These are phyloP conservation scores for Chelon auratus DNA, from an alignment of 2,797 vertebrate species.

Conservation along the genomic window DNA sequence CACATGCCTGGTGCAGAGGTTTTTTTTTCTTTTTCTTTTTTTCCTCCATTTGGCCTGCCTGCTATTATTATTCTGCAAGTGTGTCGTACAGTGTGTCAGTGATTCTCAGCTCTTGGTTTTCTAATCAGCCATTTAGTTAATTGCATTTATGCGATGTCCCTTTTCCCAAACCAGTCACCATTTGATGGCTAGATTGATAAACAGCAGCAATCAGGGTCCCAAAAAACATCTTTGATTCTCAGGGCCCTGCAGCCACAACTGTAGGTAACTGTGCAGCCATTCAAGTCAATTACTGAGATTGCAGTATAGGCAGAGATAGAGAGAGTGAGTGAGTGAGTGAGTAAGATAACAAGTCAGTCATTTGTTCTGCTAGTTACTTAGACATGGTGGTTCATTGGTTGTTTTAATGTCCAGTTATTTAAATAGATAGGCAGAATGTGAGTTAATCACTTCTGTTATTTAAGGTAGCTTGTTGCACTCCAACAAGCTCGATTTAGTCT, in stretches of 20 bases:
- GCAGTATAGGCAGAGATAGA: not conserved
- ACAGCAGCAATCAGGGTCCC: conserved; percentile 1
- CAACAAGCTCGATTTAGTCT: too few species aligned
- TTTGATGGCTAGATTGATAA: conserved; percentile 20
- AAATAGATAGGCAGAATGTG: not conserved
- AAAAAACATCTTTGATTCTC: not conserved
- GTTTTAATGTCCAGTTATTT: conserved; percentile 1
- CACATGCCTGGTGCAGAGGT: conserved; percentile 20
- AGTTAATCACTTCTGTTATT: not conserved
- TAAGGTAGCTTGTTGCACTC: not conserved
- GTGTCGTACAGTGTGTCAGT: not conserved
- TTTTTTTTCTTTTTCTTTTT: conserved; percentile 24
- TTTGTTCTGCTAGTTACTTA: conserved; percentile 17
- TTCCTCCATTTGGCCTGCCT: conserved; percentile 10
- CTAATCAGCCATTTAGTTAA: conserved; percentile 4
- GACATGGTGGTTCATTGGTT: conserved; percentile 3
- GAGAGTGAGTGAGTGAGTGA: not conserved
- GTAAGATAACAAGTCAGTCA: conserved; percentile 8
- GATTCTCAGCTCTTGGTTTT: conserved; percentile 18
- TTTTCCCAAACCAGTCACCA: conserved; percentile 13
- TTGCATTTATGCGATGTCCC: conserved; percentile 17
- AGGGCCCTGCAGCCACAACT: conserved; percentile 13
- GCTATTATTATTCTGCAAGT: conserved; percentile 27
- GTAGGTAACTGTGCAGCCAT: not conserved
- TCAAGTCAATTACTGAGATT: conserved; percentile 10